Percentiles rank a stretch among this genome's conserved stretches.
Conservation (phyloP, 2,113 vertebrate genomes). For the Oostethus manadensis region DNA sequence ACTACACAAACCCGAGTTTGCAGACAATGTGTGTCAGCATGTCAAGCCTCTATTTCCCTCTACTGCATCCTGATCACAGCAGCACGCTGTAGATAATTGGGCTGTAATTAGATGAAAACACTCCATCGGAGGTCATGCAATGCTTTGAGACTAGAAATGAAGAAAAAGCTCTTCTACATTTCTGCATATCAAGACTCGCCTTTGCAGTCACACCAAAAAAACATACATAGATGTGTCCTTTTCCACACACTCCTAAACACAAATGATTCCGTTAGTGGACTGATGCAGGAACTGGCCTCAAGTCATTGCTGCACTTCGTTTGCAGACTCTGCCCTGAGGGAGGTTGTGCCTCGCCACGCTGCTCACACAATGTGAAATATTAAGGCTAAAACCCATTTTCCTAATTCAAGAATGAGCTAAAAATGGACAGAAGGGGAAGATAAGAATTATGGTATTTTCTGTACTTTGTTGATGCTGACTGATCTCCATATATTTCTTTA, state of each 20-base stretch:
- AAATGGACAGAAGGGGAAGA: constrained; percentile 9
- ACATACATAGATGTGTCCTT: constrained; percentile 14
- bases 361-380: constrained; percentile 48
- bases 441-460: neutral
- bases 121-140: constrained; percentile 28
- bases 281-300: constrained; percentile 29
- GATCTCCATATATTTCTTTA: neutral
- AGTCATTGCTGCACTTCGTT: constrained; percentile 45
- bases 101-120: constrained; percentile 47
- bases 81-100: constrained; percentile 46
- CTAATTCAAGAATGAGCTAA: constrained; percentile 39
- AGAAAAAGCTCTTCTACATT: constrained; percentile 28
- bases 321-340: constrained; percentile 33
- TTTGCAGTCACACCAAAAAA: constrained; percentile 4
- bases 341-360: constrained; percentile 27
- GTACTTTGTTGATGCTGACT: neutral
- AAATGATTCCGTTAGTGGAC: constrained; percentile 20
- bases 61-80: constrained; percentile 35
- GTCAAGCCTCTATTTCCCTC: constrained; percentile 28
- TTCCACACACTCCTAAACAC: neutral
- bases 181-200: constrained; percentile 18
- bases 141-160: constrained; percentile 27
- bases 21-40: constrained; percentile 34
- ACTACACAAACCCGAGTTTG: neutral
- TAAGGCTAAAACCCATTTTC: constrained; percentile 28